Base-by-base conservation (phyloP, 1,140 invertebrate species). In the Wasmannia auropunctata region DNA sequence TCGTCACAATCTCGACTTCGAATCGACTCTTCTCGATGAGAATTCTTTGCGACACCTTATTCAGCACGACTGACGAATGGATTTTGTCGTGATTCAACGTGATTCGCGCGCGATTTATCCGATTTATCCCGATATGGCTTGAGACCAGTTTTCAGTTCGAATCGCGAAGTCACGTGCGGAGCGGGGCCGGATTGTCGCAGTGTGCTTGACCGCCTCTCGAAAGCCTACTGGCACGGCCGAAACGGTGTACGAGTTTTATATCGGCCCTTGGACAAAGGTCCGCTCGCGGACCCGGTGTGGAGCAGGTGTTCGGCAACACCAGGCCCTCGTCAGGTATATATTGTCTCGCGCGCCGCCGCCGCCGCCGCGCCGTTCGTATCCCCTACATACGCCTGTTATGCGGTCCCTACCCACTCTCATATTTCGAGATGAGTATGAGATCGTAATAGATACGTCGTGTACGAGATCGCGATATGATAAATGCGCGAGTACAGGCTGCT, bases 271-370 rank as follows among this genome's bases (percentile, higher is more conserved):
- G 89, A 93, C 91, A 93, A 92, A 93, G 91, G 87, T 90, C 80
- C 87, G 86, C 87, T 88, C 88, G n/a, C n/a, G 89, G 81, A 83
- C 86, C 88, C 90, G 87, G 85, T 88, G 86, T 60, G 85, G 90
- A 92, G 92, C 92, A 93, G 92, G 92, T 93, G 92, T 93, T 93
- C 91, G 87, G 69, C 81, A 92, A 93, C 92, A 92, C 91, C 92
- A 91, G 92, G 91, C 92, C 62, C 88, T 84, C 85, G 65, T 67
- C 75, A 86, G 83, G 83, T 87, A 86, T 69, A 85, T 79, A 85
- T 80, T 79, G 85, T 70, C 43, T 67, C 56, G 63, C 54, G 43
- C 76, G 62, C 60, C 19, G 75, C 75, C 34, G 34, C 40, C 62
- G n/a, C n/a, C n/a, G n/a, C n/a, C n/a, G n/a, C 19, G 75, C 75